Conservation (phyloP, 2,888 invertebrate species). For the Leptinotarsa tumamoca region DNA sequence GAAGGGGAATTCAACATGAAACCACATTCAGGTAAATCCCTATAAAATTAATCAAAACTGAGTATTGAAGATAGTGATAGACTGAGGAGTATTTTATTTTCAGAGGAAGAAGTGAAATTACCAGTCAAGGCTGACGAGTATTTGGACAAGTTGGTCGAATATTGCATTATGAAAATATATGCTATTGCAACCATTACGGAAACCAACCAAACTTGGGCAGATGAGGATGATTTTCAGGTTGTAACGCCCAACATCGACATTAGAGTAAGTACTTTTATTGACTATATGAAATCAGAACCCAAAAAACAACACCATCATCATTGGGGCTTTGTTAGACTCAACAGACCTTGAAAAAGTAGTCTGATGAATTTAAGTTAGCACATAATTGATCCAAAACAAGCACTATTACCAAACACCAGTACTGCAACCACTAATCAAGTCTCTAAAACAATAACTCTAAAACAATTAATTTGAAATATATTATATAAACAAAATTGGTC, state of each 20-base stretch:
- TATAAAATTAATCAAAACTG: not conserved
- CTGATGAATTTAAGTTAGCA: too few relatives aligned
- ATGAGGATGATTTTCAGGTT: conserved; percentile 85
- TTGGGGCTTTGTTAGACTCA: too few relatives aligned
- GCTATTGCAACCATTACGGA: conserved; percentile 83
- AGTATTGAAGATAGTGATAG: too few relatives aligned
- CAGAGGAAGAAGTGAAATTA: conserved; percentile 72
- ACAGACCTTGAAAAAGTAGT: too few relatives aligned
- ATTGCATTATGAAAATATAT: conserved; percentile 82
- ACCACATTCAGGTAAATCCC: conserved; percentile 72
- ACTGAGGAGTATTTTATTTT: conserved; percentile 20
- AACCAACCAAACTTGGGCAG: conserved; percentile 85
- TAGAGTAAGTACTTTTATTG: conserved; percentile 67
- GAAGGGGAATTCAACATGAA: conserved; percentile 75
- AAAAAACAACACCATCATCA: not conserved
- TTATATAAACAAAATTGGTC: too few relatives aligned
- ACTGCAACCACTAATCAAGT: too few relatives aligned
- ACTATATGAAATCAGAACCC: not conserved
- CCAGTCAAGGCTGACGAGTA: conserved; percentile 78
- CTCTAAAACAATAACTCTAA: too few relatives aligned
- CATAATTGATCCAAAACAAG: too few relatives aligned
- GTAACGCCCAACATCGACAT: conserved; percentile 78
- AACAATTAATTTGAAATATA: too few relatives aligned
- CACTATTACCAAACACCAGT: too few relatives aligned
- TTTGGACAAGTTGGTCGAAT: conserved; percentile 82